These are phyloP conservation scores for Formica aserva DNA, from an alignment of 2,888 invertebrate genomes.

Conservation along the genomic window DNA sequence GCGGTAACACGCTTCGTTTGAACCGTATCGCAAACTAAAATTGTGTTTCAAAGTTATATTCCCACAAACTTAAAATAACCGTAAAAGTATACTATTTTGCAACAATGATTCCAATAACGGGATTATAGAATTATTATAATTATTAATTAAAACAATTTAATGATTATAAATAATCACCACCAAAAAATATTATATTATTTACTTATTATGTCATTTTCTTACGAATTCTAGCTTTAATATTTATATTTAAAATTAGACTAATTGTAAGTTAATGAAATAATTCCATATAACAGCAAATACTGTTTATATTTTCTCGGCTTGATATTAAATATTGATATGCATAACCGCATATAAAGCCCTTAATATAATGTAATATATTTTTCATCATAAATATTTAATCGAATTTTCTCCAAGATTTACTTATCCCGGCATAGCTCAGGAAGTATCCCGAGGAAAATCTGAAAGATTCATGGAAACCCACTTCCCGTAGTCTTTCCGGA, in stretches of 20 bases:
- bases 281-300: not conserved
- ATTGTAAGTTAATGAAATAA: not conserved
- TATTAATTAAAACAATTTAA: not conserved
- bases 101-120: not conserved
- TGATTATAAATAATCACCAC: not conserved
- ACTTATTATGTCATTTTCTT: not conserved
- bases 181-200: not conserved
- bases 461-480: slow-evolving; percentile 59
- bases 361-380: slow-evolving; percentile 31
- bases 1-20: slow-evolving; percentile 13
- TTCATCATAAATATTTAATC: slow-evolving; percentile 54
- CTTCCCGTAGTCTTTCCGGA: slow-evolving; percentile 62
- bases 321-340: slow-evolving; percentile 38
- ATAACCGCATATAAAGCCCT: not conserved
- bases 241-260: not conserved
- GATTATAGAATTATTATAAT: not conserved
- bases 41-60: slow-evolving; percentile 24
- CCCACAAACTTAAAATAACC: not conserved
- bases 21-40: slow-evolving; percentile 15
- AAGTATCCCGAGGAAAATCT: slow-evolving; percentile 51
- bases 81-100: not conserved
- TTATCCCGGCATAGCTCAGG: slow-evolving; percentile 25
- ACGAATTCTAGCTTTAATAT: not conserved
- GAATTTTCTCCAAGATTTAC: slow-evolving; percentile 58
- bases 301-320: not conserved